Percentiles rank a stretch among this genome's conserved stretches.
Conservation (phyloP, 2,888 invertebrate species). For the Mythimna pallens region DNA sequence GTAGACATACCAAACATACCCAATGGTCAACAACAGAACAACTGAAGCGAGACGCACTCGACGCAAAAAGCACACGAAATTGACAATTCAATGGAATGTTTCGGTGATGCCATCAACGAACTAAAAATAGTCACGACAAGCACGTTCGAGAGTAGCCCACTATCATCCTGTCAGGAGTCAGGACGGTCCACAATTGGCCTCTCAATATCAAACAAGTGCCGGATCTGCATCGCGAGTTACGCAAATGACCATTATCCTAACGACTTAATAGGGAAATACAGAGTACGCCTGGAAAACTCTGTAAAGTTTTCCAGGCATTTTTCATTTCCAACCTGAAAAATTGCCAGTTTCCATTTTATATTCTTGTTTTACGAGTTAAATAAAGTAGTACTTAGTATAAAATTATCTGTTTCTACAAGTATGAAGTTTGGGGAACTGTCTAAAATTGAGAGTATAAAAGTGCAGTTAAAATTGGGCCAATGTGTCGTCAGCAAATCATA, state of each 20-base stretch:
- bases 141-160: constrained; percentile 77
- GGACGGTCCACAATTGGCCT: constrained; percentile 76
- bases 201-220: constrained; percentile 71
- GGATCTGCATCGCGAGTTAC: constrained; percentile 66
- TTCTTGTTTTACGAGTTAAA: neutral
- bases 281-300: constrained; percentile 42
- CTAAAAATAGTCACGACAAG: constrained; percentile 86
- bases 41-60: constrained; percentile 67
- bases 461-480: constrained; percentile 81
- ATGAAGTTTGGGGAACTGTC: constrained; percentile 1
- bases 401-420: neutral
- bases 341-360: neutral
- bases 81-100: constrained; percentile 81
- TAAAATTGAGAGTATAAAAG: constrained; percentile 57
- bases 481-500: constrained; percentile 82
- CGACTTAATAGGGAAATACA: constrained; percentile 62
- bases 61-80: constrained; percentile 72
- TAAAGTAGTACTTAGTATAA: neutral
- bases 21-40: constrained; percentile 54
- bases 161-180: constrained; percentile 82
- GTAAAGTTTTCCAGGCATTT: neutral
- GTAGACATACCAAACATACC: constrained; percentile 49
- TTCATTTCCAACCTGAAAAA: neutral
- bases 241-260: constrained; percentile 64
- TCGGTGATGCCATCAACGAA: constrained; percentile 79